A percentile compares a stretch with the other conserved stretches of the same genome.
Evolutionary conservation across 2,888 invertebrate species (phyloP).

Genomic region (Hemistola chrysoprasaria): DNA sequence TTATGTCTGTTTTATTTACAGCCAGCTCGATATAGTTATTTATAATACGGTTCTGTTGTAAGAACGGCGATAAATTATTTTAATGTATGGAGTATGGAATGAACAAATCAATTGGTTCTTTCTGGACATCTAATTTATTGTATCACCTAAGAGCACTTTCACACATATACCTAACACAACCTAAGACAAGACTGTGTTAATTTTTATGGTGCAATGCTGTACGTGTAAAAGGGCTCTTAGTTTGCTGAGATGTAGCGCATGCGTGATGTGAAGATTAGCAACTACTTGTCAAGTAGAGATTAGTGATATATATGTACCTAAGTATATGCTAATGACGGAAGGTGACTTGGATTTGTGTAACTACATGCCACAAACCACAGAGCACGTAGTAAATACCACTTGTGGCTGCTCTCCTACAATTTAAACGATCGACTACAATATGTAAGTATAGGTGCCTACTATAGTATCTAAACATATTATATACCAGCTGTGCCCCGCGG

Average conservation of each 20-base stretch:
- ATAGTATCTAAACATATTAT: too few species aligned
- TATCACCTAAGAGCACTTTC: too few species aligned
- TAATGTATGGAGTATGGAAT: constrained; percentile 24
- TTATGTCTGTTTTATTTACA: constrained; percentile 12
- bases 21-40: constrained; percentile 1
- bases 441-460: too few species aligned
- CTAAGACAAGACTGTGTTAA: too few species aligned
- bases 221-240: too few species aligned
- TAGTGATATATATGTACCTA: too few species aligned
- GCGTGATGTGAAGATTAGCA: constrained; percentile 48
- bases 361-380: constrained; percentile 18
- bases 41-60: constrained; percentile 11
- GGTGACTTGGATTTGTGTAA: constrained; percentile 27
- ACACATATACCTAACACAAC: too few species aligned
- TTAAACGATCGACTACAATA: constrained; percentile 1
- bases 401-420: constrained; percentile 1
- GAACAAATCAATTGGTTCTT: constrained; percentile 3
- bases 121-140: constrained; percentile 5
- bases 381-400: constrained; percentile 9
- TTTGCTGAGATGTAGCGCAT: constrained; percentile 53
- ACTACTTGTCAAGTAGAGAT: constrained; percentile 13
- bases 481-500: too few species aligned
- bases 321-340: constrained; percentile 37
- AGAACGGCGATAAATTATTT: constrained; percentile 26
- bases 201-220: too few species aligned